Percentiles rank a stretch among this genome's conserved stretches.
These are phyloP conservation scores for Melangyna quadrimaculata DNA, from an alignment of 2,888 invertebrate species.

Conservation along the genomic window DNA sequence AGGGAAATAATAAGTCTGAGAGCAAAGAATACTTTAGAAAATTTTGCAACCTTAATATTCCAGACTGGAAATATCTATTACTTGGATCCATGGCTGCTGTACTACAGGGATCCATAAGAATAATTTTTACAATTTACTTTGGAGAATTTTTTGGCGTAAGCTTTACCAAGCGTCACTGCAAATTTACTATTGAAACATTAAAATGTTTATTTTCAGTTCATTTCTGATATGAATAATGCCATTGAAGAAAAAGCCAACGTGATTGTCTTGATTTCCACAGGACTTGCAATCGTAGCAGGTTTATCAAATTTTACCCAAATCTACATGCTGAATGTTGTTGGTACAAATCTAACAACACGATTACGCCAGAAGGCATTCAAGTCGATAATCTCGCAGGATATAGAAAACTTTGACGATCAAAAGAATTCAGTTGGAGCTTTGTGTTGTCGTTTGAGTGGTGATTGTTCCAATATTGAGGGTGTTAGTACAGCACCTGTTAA, in stretches of 20 bases:
- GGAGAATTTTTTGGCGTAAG: conserved; percentile 89
- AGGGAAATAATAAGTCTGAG: conserved; percentile 65
- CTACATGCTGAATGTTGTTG: conserved; percentile 88
- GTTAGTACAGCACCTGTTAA: conserved; percentile 78
- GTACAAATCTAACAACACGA: conserved; percentile 88
- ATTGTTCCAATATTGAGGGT: conserved; percentile 88
- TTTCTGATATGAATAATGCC: conserved; percentile 83
- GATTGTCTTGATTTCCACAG: conserved; percentile 85
- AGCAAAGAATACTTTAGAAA: conserved; percentile 80
- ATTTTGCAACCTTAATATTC: conserved; percentile 85
- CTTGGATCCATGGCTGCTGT: conserved; percentile 85
- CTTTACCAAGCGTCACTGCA: too few relatives aligned
- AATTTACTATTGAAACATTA: too few relatives aligned
- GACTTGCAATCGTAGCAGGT: conserved; percentile 86
- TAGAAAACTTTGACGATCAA: conserved; percentile 88
- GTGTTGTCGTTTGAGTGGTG: conserved; percentile 86
- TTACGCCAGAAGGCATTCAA: conserved; percentile 83
- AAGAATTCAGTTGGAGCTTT: conserved; percentile 87
- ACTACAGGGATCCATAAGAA: conserved; percentile 87
- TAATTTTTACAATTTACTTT: conserved; percentile 89
- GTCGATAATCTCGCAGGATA: conserved; percentile 87
- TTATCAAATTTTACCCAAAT: conserved; percentile 86
- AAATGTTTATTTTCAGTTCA: conserved; percentile 83
- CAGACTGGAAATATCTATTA: conserved; percentile 87
- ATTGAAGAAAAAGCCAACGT: conserved; percentile 84